Conservation (phyloP, 2,888 invertebrate species). For the Drosophila melanocephala region DNA sequence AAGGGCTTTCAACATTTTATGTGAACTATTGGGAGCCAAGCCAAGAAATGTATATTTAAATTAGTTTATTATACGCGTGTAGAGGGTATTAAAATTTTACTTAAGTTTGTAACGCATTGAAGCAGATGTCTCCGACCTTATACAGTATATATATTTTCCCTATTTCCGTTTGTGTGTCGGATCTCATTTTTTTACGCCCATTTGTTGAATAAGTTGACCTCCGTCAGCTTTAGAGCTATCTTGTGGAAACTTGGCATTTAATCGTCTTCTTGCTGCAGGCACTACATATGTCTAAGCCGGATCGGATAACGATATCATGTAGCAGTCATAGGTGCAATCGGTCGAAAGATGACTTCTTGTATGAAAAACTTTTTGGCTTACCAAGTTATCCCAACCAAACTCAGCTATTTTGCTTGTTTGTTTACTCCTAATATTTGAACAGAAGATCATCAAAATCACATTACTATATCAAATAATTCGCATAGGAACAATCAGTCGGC, state of each 20-base stretch:
- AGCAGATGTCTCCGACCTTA: background rate
- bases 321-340: background rate
- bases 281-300: background rate
- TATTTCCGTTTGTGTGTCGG: background rate
- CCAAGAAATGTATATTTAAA: background rate
- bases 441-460: background rate
- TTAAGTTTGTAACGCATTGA: background rate
- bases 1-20: conserved; percentile 7
- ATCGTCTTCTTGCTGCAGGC: background rate
- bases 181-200: background rate
- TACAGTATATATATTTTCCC: background rate
- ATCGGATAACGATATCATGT: background rate
- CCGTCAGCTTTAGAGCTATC: fast-evolving
- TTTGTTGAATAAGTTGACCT: background rate
- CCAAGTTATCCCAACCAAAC: background rate
- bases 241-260: background rate
- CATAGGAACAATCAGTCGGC: background rate
- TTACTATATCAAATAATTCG: background rate
- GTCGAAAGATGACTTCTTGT: background rate
- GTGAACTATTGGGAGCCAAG: conserved; percentile 6
- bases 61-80: background rate
- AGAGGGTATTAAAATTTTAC: background rate
- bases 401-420: fast-evolving
- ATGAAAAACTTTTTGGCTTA: background rate
- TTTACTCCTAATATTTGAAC: background rate